phyloP scores from a whole-genome alignment of 2,888 invertebrate species.

The Panopea generosa region DNA sequence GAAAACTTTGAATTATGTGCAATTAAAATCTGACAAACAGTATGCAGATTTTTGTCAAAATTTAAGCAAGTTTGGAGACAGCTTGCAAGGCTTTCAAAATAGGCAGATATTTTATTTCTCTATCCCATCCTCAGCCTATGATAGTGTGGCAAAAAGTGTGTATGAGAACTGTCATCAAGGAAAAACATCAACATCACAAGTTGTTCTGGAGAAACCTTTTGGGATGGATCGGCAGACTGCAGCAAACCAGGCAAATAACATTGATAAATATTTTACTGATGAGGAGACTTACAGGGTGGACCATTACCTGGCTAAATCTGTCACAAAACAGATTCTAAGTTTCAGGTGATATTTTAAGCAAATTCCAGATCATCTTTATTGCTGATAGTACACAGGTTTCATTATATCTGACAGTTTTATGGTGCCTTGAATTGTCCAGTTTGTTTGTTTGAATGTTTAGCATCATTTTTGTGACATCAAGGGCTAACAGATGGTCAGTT shows the following conservation, averaged over 20 bases:
- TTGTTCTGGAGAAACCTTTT: conserved; percentile 99
- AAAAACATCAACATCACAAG: conserved; percentile 88
- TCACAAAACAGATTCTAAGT: conserved; percentile 81
- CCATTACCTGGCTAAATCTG: conserved; percentile 94
- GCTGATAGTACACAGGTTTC: no score
- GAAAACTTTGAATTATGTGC: conserved; percentile 72
- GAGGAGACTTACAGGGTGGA: conserved; percentile 98
- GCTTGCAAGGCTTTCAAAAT: conserved; percentile 17
- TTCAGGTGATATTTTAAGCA: no score
- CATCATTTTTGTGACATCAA: no score
- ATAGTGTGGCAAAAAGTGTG: conserved; percentile 61
- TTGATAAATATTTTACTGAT: conserved; percentile 91
- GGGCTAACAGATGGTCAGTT: no score
- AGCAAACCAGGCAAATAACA: conserved; percentile 91
- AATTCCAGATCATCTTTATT: no score
- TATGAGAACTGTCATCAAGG: conserved; percentile 64
- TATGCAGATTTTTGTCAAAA: conserved; percentile 67
- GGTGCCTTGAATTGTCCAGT: no score
- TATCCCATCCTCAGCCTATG: conserved; percentile 79
- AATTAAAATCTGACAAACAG: conserved; percentile 73
- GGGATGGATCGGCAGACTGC: conserved; percentile 95
- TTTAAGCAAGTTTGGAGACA: conserved; percentile 24
- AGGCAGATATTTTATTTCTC: conserved; percentile 81
- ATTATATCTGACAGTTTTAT: no score
- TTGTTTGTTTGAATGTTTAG: no score